Conservation (phyloP, 2,113 vertebrate species). For the Chascanopsetta lugubris region DNA sequence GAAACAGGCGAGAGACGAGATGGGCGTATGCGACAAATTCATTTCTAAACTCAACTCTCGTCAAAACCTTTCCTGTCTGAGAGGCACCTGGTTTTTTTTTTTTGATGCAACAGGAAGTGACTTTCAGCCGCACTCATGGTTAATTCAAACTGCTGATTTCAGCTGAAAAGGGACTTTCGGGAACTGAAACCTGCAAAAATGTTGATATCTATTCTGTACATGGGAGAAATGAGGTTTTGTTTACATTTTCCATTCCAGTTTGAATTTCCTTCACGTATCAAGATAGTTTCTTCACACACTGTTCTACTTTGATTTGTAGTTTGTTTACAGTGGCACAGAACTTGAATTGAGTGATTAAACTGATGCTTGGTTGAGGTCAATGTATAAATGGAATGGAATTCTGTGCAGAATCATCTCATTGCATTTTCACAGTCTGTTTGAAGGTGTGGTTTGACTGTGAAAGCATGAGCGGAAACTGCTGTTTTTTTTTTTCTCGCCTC, state of each 20-base stretch:
- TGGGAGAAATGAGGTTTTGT: neutral
- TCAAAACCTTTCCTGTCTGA: conserved; percentile 43
- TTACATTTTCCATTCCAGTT: neutral
- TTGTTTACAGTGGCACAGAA: neutral
- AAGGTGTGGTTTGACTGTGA: neutral
- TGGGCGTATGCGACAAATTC: conserved; percentile 38
- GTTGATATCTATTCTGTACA: neutral
- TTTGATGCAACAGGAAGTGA: conserved; percentile 55
- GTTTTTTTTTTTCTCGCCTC: neutral
- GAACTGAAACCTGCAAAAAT: conserved; percentile 27
- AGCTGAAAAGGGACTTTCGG: conserved; percentile 13
- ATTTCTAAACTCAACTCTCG: conserved; percentile 40
- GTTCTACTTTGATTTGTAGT: neutral
- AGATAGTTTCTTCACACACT: neutral
- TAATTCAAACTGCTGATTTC: conserved; percentile 16
- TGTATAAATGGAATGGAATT: neutral
- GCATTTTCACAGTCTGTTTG: neutral
- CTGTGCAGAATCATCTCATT: neutral
- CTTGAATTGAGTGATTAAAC: neutral
- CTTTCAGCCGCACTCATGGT: conserved; percentile 40
- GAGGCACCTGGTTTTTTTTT: conserved; percentile 23
- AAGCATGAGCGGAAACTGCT: neutral
- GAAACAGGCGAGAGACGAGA: conserved; percentile 17
- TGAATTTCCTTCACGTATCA: neutral
- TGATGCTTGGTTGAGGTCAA: neutral